These are phyloP conservation scores for Ochlodes sylvanus DNA, from an alignment of 2,888 invertebrate genomes.

Conservation along the genomic window DNA sequence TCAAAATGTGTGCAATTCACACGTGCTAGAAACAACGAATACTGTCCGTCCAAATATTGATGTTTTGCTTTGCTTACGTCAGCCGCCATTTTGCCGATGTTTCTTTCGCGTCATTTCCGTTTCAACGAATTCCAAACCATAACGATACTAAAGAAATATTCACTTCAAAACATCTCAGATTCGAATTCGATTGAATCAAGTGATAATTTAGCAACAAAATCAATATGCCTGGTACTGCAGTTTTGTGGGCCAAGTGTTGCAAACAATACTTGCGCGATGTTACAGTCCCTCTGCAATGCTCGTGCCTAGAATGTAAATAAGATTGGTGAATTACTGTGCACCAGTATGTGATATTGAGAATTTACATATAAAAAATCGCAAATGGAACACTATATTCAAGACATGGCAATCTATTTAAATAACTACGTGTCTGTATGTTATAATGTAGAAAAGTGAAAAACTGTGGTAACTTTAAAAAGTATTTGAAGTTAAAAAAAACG, in stretches of 20 bases:
- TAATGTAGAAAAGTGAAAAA: no score
- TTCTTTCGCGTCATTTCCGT: no score
- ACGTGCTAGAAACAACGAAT: no score
- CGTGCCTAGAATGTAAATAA: conserved; percentile 23
- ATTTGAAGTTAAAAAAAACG: no score
- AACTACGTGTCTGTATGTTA: not conserved
- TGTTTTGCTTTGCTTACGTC: no score
- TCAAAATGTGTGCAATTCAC: no score
- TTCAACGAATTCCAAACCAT: no score
- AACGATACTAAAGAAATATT: no score
- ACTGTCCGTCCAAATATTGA: no score
- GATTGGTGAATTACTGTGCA: conserved; percentile 23
- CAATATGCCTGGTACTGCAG: conserved; percentile 17
- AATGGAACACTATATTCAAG: conserved; percentile 1
- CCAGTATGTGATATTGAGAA: not conserved
- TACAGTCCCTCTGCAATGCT: conserved; percentile 14
- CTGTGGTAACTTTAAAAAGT: no score
- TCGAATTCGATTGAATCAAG: not conserved
- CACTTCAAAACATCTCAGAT: no score
- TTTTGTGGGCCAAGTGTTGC: conserved; percentile 22
- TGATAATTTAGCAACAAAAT: conserved; percentile 18
- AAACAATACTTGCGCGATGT: conserved; percentile 23
- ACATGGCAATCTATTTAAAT: conserved; percentile 2
- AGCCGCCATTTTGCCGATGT: no score
- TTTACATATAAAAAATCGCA: conserved; percentile 14